Evolutionary conservation across 2,888 invertebrate species (phyloP).

Genomic region (Halictus quadricinctus): DNA sequence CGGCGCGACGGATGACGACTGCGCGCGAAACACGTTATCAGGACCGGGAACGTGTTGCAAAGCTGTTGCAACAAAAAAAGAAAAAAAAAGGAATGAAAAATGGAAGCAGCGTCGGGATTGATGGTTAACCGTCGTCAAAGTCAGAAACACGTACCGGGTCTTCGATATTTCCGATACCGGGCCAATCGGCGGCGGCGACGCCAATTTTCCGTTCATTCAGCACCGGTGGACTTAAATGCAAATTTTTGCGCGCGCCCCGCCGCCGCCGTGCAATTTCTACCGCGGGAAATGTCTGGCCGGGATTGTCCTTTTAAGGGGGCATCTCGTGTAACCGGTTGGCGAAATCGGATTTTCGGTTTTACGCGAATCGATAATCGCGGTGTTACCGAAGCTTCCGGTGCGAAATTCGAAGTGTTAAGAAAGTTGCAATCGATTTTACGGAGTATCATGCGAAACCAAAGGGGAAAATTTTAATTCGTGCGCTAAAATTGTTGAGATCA

Average conservation of each 20-base stretch:
- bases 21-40: slow-evolving; percentile 9
- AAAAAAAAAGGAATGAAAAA: not conserved
- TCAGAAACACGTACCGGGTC: slow-evolving; percentile 35
- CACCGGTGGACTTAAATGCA: slow-evolving; percentile 32
- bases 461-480: too few species aligned
- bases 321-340: not conserved
- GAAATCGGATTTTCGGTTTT: not conserved
- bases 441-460: too few species aligned
- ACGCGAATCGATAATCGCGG: not conserved
- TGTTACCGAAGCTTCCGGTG: not conserved
- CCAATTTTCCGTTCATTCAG: slow-evolving; percentile 45
- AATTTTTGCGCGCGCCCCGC: not conserved
- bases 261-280: slow-evolving; percentile 27
- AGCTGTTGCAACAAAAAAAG: not conserved
- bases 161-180: slow-evolving; percentile 25
- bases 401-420: not conserved
- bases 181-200: slow-evolving; percentile 8
- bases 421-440: not conserved
- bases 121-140: slow-evolving; percentile 45
- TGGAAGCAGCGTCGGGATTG: slow-evolving; percentile 19
- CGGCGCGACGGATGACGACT: not conserved
- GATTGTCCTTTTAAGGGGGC: slow-evolving; percentile 38
- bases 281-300: slow-evolving; percentile 27
- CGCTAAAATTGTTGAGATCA: too few species aligned
- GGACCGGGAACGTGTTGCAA: not conserved